Evolutionary conservation across 2,113 vertebrate species (phyloP).

Genomic region (Chamaea fasciata): DNA sequence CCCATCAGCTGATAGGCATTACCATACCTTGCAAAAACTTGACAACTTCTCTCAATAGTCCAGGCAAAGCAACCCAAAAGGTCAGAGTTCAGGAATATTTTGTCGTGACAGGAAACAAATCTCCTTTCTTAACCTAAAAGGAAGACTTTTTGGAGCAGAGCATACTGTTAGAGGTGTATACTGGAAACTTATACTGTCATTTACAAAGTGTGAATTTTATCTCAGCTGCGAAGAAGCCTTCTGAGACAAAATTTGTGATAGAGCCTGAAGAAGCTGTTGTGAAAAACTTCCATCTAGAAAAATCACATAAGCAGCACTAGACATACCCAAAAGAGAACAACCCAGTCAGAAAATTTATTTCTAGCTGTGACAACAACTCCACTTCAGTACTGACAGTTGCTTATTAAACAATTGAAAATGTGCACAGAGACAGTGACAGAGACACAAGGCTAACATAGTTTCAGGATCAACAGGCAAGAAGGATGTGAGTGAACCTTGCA

Average conservation of each 20-base stretch:
- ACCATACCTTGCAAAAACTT: background rate
- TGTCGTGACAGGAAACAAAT: background rate
- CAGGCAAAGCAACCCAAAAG: background rate
- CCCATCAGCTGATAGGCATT: background rate
- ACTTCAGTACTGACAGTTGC: background rate
- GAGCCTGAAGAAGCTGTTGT: background rate
- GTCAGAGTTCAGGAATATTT: background rate
- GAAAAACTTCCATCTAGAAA: background rate
- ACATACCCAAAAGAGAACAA: background rate
- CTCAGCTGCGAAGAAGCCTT: background rate
- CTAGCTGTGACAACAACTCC: background rate
- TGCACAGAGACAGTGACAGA: background rate
- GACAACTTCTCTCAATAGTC: background rate
- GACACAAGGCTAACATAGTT: background rate
- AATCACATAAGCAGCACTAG: background rate
- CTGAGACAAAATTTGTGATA: background rate
- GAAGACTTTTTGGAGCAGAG: background rate
- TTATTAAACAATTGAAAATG: background rate
- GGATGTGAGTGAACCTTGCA: conserved; percentile 13
- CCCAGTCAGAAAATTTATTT: background rate
- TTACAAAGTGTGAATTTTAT: background rate
- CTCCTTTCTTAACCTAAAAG: background rate
- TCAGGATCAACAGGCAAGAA: background rate
- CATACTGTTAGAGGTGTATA: background rate
- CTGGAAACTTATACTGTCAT: background rate